These are phyloP conservation scores for Calliopum simillimum DNA, from an alignment of 2,888 invertebrate genomes.

Conservation along the genomic window DNA sequence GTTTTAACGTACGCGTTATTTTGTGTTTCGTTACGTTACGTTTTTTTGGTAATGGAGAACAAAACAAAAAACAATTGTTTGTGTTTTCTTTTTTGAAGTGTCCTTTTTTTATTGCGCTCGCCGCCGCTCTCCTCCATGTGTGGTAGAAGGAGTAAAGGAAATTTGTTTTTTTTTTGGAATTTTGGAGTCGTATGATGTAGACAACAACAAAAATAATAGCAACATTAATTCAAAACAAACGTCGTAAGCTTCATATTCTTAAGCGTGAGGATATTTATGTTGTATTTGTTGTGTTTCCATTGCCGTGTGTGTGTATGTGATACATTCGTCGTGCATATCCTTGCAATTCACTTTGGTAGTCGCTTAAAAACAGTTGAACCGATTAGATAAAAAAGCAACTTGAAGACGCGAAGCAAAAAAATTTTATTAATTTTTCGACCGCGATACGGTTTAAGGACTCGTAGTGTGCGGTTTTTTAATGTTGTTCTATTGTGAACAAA, in stretches of 20 bases:
- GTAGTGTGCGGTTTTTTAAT: too few species aligned
- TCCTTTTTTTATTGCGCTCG: neutral
- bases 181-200: too few species aligned
- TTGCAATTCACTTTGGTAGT: constrained; percentile 65
- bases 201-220: too few species aligned
- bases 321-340: constrained; percentile 51
- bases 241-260: too few species aligned
- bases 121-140: neutral
- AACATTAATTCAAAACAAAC: too few species aligned
- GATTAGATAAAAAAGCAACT: constrained; percentile 63
- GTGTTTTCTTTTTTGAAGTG: neutral
- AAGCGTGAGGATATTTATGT: neutral
- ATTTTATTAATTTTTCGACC: too few species aligned
- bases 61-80: too few species aligned
- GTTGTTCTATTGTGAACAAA: too few species aligned
- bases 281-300: neutral
- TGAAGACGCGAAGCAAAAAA: constrained; percentile 43
- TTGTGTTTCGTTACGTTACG: constrained; percentile 11
- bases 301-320: constrained; percentile 37
- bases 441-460: too few species aligned
- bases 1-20: neutral
- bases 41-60: constrained; percentile 20
- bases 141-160: too few species aligned
- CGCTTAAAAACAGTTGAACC: constrained; percentile 68
- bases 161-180: too few species aligned